A percentile compares a stretch with the other conserved stretches of the same genome.
Conservation (phyloP, 2,888 invertebrate genomes). For the Ariolimax columbianus region DNA sequence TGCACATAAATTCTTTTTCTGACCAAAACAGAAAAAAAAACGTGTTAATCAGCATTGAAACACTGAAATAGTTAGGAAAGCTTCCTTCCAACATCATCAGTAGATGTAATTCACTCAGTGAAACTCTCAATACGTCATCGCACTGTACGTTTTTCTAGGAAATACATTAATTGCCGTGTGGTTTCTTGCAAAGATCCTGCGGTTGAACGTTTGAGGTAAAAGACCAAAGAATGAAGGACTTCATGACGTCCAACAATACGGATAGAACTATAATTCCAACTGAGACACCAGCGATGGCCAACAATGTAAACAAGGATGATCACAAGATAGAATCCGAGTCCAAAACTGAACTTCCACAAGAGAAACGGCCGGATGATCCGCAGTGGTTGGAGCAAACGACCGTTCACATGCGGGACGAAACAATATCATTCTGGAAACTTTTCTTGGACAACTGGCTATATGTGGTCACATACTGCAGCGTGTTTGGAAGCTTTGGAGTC, state of each 20-base stretch:
- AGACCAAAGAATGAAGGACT: background rate
- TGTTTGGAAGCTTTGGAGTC: slow-evolving; percentile 81
- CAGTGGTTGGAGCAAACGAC: slow-evolving; percentile 53
- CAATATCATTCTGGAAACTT: slow-evolving; percentile 74
- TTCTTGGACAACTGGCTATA: slow-evolving; percentile 78
- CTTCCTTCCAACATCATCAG: too few species aligned
- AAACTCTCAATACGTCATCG: too few species aligned
- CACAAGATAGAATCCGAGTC: background rate
- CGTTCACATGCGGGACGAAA: slow-evolving; percentile 55
- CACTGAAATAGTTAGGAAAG: too few species aligned
- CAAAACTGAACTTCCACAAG: background rate
- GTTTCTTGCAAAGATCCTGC: too few species aligned
- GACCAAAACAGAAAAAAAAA: too few species aligned
- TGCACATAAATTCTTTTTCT: too few species aligned
- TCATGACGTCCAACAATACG: background rate
- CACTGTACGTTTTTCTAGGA: too few species aligned
- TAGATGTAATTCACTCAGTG: too few species aligned
- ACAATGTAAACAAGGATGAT: background rate
- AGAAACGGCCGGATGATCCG: slow-evolving; percentile 21
- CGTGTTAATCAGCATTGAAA: too few species aligned
- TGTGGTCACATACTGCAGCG: slow-evolving; percentile 79
- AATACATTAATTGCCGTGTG: too few species aligned
- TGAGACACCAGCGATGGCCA: background rate
- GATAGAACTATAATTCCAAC: background rate
- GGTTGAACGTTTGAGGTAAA: too few species aligned